phyloP scores from a whole-genome alignment of 2,113 vertebrate species.

The Grammomys dolichurus region DNA sequence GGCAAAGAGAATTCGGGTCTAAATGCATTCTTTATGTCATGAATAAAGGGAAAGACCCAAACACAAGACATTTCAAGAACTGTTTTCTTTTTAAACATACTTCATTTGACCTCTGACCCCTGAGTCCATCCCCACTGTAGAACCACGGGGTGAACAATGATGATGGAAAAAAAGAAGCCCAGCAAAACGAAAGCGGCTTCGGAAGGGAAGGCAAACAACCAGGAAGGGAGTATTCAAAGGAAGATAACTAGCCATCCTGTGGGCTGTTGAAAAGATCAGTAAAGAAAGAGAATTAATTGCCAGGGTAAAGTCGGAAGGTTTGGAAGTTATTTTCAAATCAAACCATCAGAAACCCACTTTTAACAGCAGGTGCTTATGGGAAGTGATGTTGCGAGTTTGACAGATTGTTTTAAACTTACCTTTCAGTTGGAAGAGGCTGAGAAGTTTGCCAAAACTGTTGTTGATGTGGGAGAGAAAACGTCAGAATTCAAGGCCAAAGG shows the following conservation, averaged over 20 bases:
- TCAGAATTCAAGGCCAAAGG: slow-evolving; percentile 98
- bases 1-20: slow-evolving; percentile 30
- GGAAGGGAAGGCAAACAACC: not conserved
- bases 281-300: not conserved
- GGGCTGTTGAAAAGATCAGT: not conserved
- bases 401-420: slow-evolving; percentile 62
- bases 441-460: slow-evolving; percentile 95
- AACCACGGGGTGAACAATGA: not conserved
- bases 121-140: not conserved
- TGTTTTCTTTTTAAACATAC: not conserved
- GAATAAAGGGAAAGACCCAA: not conserved
- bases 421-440: slow-evolving; percentile 98
- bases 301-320: not conserved
- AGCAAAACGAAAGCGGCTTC: not conserved
- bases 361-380: slow-evolving; percentile 4
- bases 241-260: not conserved
- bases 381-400: slow-evolving; percentile 38
- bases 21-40: slow-evolving; percentile 17
- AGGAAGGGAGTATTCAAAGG: not conserved
- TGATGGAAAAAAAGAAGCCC: not conserved
- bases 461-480: slow-evolving; percentile 96
- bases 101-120: not conserved
- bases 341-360: slow-evolving; percentile 36
- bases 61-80: not conserved
- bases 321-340: slow-evolving; percentile 5